Base-by-base conservation (phyloP, 2,888 invertebrate species). In the Lasioglossum figueresi region DNA sequence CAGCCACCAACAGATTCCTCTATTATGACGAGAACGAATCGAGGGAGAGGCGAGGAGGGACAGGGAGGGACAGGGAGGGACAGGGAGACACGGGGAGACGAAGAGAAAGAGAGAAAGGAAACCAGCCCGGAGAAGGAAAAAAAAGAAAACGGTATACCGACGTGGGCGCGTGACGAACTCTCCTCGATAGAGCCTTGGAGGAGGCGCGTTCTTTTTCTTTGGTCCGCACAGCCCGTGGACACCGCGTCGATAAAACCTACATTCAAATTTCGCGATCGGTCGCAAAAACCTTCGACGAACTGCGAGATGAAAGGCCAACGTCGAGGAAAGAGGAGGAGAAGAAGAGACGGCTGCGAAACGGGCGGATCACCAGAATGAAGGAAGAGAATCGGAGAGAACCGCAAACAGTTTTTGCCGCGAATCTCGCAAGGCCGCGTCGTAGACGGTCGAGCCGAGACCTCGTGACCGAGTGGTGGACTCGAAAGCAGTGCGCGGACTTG, bases 361-460 rank as follows among this genome's bases (percentile, higher is more conserved):
- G 52, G 3, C 52, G 31, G 63, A 16, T 6, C 16, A 6, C 31
- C 31, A 68, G 68, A 68, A 68, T 68, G 68, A 66, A 82, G 76
- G 71, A 81, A 66, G 75, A 82, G 83, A 40, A 59, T 48, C 48
- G 71, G 76, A 82, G 90, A 84, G 86, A 86, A 74, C 78, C 79
- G 84, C 80, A 82, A 87, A 88, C 82, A 74, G 86, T 91, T 92
- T 92, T 92, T 92, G 91, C 84, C 80, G 86, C 77, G 88, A 79
- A 89, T 88, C 85, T 88, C 84, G 89, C 91, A 91, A 92, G 91
- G 90, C 88, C 89, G 88, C 86, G 86, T 86, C 88, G 89, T 82
- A 90, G 91, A 88, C 91, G 83, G 89, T 89, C 87, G 85, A 88
- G 74, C 85, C 85, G 83, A 84, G 88, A 86, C 88, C 87, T 85